Evolutionary conservation across 2,113 vertebrate species (phyloP), one percentile per base, ranked within the genome.

Genomic region (Pyrgilauda ruficollis): DNA sequence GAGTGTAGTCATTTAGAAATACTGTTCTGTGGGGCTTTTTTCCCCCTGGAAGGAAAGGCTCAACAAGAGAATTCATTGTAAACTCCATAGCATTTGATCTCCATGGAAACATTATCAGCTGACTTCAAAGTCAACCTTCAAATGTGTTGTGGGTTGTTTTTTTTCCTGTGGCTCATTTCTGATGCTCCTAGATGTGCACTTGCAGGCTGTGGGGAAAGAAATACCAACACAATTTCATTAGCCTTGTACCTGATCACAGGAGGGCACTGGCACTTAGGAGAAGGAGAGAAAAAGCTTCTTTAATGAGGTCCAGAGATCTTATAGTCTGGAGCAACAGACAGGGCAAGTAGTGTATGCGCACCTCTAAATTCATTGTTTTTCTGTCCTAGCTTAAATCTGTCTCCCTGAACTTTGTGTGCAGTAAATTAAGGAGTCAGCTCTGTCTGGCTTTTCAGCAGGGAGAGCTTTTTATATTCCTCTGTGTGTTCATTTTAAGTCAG

Each of bases 71-170:
- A 88, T 91, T 87, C 59, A 56, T n/a, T 91, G 67, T 93, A 63
- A 82, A 49, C 37, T 47, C 46, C 50, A 84, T 59, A 83, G 77
- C 53, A 82, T 94, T 95, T 94, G 76, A 97, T 97, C 91, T 85
- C 97, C 85, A 97, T 95, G 94, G 97, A 96, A 97, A 97, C 93
- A 69, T 79, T 67, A 86, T 46, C 66, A 92, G 83, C 84, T 87
- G 85, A 90, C 95, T 96, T 96, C 91, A 96, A 93, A 97, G 90
- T 81, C 89, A 90, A 33, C 89, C 93, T 97, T 95, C 94, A 94
- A 87, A 90, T 63, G 33, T 23, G 64, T 53, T 44, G 17, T 21
- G 49, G 33, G 35, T 56, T 62, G 39, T 15, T 55, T 70, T 78
- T 69, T 69, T 66, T 10, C 61, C 59, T 21, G 12, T 83, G 47